Evolutionary conservation across 2,113 vertebrate genomes (phyloP).

Genomic region (Strix aluco): DNA sequence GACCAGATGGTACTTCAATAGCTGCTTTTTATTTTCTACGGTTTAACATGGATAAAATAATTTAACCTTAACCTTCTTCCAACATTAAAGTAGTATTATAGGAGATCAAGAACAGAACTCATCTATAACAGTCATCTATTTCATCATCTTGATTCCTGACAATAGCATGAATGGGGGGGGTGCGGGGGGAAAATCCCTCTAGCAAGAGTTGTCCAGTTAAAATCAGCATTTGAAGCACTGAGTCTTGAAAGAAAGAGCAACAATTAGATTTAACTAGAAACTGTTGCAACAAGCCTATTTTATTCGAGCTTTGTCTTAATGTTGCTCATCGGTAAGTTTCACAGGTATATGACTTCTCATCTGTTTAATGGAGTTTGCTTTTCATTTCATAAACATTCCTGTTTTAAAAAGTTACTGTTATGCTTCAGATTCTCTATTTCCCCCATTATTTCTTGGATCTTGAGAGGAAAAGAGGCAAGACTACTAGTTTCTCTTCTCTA

Average conservation of each 20-base stretch:
- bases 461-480: neutral
- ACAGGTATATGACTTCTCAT: neutral
- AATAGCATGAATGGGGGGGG: fast-evolving
- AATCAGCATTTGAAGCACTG: neutral
- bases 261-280: neutral
- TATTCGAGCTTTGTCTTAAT: neutral
- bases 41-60: neutral
- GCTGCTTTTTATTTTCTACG: neutral
- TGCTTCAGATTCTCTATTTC: neutral
- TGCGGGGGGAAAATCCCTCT: neutral
- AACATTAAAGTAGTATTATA: neutral
- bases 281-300: neutral
- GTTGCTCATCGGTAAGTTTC: neutral
- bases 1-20: neutral
- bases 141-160: neutral
- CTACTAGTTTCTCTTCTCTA: neutral
- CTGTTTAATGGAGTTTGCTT: neutral
- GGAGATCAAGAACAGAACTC: neutral
- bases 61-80: neutral
- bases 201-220: neutral
- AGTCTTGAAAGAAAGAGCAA: neutral
- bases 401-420: neutral
- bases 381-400: neutral
- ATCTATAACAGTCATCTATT: neutral
- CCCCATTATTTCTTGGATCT: neutral